A percentile compares a stretch with the other conserved stretches of the same genome.
Evolutionary conservation across 2,888 invertebrate genomes (phyloP).

Genomic region (Drosophila kokeensis): DNA sequence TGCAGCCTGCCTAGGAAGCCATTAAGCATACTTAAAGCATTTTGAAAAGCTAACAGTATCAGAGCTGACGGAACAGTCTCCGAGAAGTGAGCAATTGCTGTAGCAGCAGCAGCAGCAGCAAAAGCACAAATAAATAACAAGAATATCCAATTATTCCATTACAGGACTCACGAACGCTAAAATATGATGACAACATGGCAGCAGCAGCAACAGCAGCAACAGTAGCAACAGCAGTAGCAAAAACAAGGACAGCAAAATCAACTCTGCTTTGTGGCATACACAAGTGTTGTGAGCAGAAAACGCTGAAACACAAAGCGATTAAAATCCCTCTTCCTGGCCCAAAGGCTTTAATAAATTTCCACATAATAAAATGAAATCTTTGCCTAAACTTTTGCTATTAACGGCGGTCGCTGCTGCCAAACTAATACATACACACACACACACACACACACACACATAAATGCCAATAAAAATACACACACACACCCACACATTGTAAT

Average conservation of each 20-base stretch:
- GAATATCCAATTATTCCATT: conserved; percentile 74
- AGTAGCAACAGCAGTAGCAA: conserved; percentile 1
- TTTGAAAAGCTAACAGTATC: conserved; percentile 63
- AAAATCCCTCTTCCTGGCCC: conserved; percentile 61
- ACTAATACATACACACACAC: conserved; percentile 28
- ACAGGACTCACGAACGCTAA: conserved; percentile 42
- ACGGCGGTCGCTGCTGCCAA: conserved; percentile 55
- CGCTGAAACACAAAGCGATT: conserved; percentile 58
- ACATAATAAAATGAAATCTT: conserved; percentile 80
- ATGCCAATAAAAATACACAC: conserved; percentile 15
- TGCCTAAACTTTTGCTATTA: conserved; percentile 73
- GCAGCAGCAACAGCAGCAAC: conserved; percentile 5
- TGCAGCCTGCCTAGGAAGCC: conserved; percentile 68
- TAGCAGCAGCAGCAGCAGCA: conserved; percentile 32
- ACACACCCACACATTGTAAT: conserved; percentile 31
- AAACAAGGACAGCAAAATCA: conserved; percentile 4
- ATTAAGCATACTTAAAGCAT: conserved; percentile 72
- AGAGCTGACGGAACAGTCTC: conserved; percentile 26
- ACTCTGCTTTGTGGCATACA: conserved; percentile 1
- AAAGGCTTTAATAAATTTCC: conserved; percentile 77
- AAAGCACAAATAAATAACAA: conserved; percentile 70
- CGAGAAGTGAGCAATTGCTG: conserved; percentile 27
- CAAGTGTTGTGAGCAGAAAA: conserved; percentile 15
- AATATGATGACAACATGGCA: conserved; percentile 43
- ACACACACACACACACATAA: conserved; percentile 12